Base-by-base conservation (phyloP, 2,888 invertebrate genomes). In the Phymatocera aterrima region DNA sequence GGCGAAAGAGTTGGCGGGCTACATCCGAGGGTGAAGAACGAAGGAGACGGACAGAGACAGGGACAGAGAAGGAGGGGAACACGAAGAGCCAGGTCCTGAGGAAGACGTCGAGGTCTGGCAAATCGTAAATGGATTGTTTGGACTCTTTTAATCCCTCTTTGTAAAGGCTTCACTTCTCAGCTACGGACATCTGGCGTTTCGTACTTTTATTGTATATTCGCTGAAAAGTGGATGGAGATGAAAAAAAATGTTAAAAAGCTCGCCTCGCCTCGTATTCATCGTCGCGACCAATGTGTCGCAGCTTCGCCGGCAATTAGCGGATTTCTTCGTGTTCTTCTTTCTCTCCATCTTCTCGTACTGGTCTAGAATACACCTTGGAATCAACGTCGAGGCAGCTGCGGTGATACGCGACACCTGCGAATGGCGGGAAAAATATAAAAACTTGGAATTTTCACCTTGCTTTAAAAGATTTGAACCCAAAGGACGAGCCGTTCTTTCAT, bases 81-180 rank as follows among this genome's bases (percentile, higher is more conserved):
- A 34, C 48, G 72, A 48, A 72, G 43, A 68, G 21, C 40, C 37
- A 37, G 37, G 18, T 21, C 68, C 68, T 46, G 68, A 40, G n/a
- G 51, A 72, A 18, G 48, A 48, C 72, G 51, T 57, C 40, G 57
- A 37, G 37, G 57, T 40, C 57, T 75, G 37, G 57, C 24, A 57
- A 75, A 75, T 75, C 57, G 75, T 75, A 75, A 75, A 57, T 75
- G 57, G 75, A 75, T 60, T 60, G 57, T 60, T 37, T 75, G 75
- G 57, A 75, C 54, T 75, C 57, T 57, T 75, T 75, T 57, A 75
- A 57, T 75, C 75, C 75, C 40, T 54, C 57, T 57, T 34, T 68
- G 28, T 34, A 18, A n/a, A 51, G 28, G 48, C 51, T 51, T 72
- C 34, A 51, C 72, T 34, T 72, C 18, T 48, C 72, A 34, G 28